Evolutionary conservation across 2,888 invertebrate genomes (phyloP), one percentile per base, ranked within the genome.

Genomic region (Drosophila leonis): DNA sequence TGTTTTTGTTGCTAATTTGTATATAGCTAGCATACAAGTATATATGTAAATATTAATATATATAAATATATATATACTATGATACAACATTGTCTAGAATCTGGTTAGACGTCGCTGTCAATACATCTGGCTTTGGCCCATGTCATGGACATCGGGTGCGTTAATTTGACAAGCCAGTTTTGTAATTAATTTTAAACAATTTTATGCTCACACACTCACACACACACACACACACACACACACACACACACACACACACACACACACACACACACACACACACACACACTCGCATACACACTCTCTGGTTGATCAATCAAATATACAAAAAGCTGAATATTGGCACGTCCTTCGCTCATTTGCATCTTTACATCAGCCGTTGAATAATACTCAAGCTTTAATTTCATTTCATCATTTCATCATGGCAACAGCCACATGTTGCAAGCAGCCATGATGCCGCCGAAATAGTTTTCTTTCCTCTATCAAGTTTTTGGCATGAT

Each of bases 111-210:
- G 24, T 24, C 15, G 56, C 56, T 48, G 61, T 33, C 73, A 62
- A 31, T 39, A 51, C 44, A 55, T 61, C 55, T 57, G 63, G 41
- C 68, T 62, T 59, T 80, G 78, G 63, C 65, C 51, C 72, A 72
- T 73, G 83, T 80, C 85, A 83, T 24, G 88, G 80, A 78, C 82
- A 78, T 72, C 76, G 62, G 60, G 78, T 78, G 78, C 77, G 69
- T 75, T 78, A 74, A 74, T 81, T 78, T 75, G 77, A 74, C 69
- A 73, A 83, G 72, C 83, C 76, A 75, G 83, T 83, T 83, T 83
- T 71, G 72, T 79, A 83, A 76, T 76, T 75, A 82, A 83, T 82
- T 82, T 71, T 55, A 71, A 78, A 73, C 76, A 81, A 82, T 76
- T 72, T 76, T 65, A 72, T 71, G 62, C 63, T 60, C 54, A 76